Evolutionary conservation across 2,888 invertebrate species (phyloP), one percentile per base, ranked within the genome.

Genomic region (Enoplolaimus lenunculus): DNA sequence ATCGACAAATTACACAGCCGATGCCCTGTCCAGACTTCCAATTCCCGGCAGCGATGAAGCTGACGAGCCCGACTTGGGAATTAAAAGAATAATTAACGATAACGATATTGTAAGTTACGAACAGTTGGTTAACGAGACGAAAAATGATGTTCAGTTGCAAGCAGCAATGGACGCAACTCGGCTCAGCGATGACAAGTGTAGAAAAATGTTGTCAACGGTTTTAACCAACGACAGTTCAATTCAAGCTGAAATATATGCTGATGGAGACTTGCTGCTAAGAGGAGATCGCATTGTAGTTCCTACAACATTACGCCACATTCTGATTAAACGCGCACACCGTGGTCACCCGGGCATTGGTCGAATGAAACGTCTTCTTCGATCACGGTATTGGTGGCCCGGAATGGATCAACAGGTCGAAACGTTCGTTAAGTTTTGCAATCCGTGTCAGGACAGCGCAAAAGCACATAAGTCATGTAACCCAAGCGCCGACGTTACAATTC

Each of bases 311-410:
- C 7, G 64, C 28, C 7, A 33, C 13, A 33, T 30, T 16, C 30
- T 62, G 13, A 7, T 62, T 7, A 7, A 26, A 29, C 64, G 28
- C 16, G 64, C 64, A 7, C 64, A 62, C 64, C 64, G 26, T 13
- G 64, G 64, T 62, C 64, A 62, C n/a, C 64, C 64, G 28, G 64
- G 64, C 7, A 62, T 62, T 7, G 64, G 28, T 7, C 64, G 64
- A 13, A 62, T 62, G 64, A 62, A 62, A n/a, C 64, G 64, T 33
- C 28, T 30, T 16, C 13, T 62, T 13, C 28, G 64, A 33, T 7
- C 28, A n/a, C 13, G 30, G 13, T 62, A 62, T 26, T 62, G 64
- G 64, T 62, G 64, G 64, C 64, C 64, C 7, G 7, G 26, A 7
- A 7, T 13, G 16, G 31, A 62, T 26, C 13, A 62, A n/a, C 30